Conservation (phyloP, 2,797 vertebrate species). For the Sebastes aleutianus region DNA sequence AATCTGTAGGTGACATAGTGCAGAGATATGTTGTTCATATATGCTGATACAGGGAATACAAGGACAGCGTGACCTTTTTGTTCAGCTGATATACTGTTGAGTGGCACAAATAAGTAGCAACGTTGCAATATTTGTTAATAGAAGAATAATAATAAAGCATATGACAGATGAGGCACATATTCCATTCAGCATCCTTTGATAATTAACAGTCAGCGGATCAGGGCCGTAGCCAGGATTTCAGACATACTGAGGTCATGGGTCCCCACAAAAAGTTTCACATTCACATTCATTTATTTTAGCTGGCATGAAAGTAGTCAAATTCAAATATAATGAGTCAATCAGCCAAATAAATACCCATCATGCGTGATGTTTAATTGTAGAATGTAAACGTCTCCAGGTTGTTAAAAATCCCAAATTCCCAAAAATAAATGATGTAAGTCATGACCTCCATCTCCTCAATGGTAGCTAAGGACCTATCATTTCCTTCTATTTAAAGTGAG, state of each 20-base stretch:
- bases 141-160: background rate
- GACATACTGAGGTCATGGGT: background rate
- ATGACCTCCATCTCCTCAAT: background rate
- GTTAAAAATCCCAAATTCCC: background rate
- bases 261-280: background rate
- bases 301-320: background rate
- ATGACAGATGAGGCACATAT: background rate
- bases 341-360: background rate
- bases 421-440: background rate
- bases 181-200: background rate
- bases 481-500: background rate
- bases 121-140: background rate
- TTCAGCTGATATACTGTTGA: slow-evolving; percentile 12
- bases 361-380: no score
- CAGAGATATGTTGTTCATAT: slow-evolving; percentile 2
- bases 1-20: background rate
- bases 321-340: background rate
- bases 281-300: background rate
- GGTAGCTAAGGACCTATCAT: background rate
- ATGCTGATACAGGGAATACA: slow-evolving; percentile 29
- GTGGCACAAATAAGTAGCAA: background rate
- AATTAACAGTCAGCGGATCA: background rate
- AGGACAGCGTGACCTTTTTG: slow-evolving; percentile 41
- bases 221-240: background rate
- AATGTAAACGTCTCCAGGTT: background rate